phyloP scores from a whole-genome alignment of 2,797 vertebrate genomes.

The Otolemur crassicaudatus region DNA sequence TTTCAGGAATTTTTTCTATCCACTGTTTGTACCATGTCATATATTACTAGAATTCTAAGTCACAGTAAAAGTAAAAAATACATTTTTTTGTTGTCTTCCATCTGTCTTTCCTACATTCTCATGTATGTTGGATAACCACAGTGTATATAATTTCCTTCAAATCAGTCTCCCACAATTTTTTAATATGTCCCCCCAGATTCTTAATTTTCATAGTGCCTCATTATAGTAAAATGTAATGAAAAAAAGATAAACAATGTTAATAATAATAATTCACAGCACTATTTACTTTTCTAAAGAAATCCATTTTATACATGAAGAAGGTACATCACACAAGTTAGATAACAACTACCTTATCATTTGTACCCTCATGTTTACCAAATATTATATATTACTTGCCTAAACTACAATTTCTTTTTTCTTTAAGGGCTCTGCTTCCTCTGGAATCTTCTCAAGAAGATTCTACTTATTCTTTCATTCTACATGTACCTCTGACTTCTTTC shows the following conservation, averaged over 20 bases:
- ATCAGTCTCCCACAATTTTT: neutral
- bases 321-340: neutral
- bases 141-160: neutral
- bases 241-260: neutral
- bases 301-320: neutral
- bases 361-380: neutral
- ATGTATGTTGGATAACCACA: neutral
- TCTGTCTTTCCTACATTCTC: neutral
- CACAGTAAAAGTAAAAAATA: neutral
- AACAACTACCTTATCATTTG: neutral
- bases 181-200: neutral
- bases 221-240: neutral
- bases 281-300: neutral
- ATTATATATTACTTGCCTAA: neutral
- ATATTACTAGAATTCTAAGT: neutral
- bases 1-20: neutral
- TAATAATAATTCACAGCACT: neutral
- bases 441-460: neutral
- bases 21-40: neutral
- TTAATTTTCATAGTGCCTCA: neutral
- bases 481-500: neutral
- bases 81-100: neutral
- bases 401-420: neutral
- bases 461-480: neutral
- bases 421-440: neutral